A percentile compares a stretch with the other conserved stretches of the same genome.
phyloP scores from a whole-genome alignment of 2,113 vertebrate species.

The Panthera uncia region DNA sequence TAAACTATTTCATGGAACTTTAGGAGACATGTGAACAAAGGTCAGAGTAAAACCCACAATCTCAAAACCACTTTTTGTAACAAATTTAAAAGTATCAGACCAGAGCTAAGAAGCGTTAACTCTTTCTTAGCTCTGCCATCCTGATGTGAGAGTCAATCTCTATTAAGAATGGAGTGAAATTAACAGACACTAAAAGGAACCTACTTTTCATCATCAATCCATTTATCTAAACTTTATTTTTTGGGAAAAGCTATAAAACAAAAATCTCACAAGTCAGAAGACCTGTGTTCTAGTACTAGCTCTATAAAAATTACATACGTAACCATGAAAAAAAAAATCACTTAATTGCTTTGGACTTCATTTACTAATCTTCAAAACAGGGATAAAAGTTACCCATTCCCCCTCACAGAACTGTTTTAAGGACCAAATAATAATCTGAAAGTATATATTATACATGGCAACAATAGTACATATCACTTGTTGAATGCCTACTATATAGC shows the following conservation, averaged over 20 bases:
- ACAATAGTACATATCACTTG: neutral
- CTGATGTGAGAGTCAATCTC: neutral
- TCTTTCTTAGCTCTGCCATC: neutral
- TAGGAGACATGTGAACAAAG: neutral
- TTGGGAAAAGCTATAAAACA: slow-evolving; percentile 25
- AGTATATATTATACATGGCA: neutral
- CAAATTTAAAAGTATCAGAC: slow-evolving; percentile 31
- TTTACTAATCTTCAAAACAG: slow-evolving; percentile 19
- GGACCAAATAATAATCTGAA: neutral
- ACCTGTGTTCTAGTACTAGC: neutral
- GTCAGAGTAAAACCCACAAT: slow-evolving; percentile 4
- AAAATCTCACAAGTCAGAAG: slow-evolving; percentile 16
- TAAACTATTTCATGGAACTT: slow-evolving; percentile 40
- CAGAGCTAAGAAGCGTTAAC: neutral
- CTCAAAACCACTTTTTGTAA: slow-evolving; percentile 30
- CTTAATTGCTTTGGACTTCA: neutral
- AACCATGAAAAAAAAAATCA: neutral
- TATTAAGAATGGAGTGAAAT: slow-evolving; percentile 23
- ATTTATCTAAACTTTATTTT: slow-evolving; percentile 9
- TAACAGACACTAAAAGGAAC: neutral
- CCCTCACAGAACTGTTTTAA: neutral
- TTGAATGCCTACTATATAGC: neutral
- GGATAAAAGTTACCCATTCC: neutral
- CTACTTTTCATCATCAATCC: neutral
- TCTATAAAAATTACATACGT: neutral